Base-by-base conservation (phyloP, 2,113 vertebrate species). In the Catharus minimus region DNA sequence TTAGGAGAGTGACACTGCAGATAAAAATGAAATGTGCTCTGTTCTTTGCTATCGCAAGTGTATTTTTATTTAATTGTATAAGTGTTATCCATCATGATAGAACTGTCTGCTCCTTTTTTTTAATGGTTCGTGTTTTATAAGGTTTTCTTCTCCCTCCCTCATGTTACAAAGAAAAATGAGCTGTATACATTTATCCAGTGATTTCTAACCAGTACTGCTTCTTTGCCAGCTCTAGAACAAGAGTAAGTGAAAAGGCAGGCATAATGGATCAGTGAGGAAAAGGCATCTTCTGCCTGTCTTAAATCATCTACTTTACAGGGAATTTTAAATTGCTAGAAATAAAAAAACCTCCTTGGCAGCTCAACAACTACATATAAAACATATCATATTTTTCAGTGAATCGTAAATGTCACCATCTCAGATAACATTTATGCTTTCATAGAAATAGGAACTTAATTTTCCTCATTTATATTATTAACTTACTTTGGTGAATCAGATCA, bases 251-350 rank as follows among this genome's bases (percentile, higher is more conserved):
- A 93, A 77, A 93, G 80, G 95, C 92, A 95, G 88, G 66, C 92
- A 91, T 85, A 96, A 96, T 84, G 88, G 84, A 94, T 94, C 87
- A 67, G 93, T 84, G 80, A 96, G 75, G 76, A 89, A 94, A 95
- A 96, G 56, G 93, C 88, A 95, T 93, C 92, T 95, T 93, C 82
- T 96, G 85, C 94, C 94, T 92, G 80, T 95, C 88, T 94, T 96
- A 94, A 95, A 96, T 95, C 75, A 95, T 96, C 88, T 93, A 43
- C 82, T 95, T 88, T 89, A 73, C 86, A 91, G 91, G 96, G 79
- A 79, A 94, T 78, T 92, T 93, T 93, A 96, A 96, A 95, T 87
- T 87, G 78, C 89, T 96, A 71, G 86, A 78, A 93, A 96, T 88
- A 66, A 81, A 86, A 93, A 94, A 90, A 89, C 7, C 69, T 92